A percentile compares a stretch with the other conserved stretches of the same genome.
Evolutionary conservation across 37 sponge, comb jelly and placozoan species (phyloP).

Genomic region (Eunapius fragilis): DNA sequence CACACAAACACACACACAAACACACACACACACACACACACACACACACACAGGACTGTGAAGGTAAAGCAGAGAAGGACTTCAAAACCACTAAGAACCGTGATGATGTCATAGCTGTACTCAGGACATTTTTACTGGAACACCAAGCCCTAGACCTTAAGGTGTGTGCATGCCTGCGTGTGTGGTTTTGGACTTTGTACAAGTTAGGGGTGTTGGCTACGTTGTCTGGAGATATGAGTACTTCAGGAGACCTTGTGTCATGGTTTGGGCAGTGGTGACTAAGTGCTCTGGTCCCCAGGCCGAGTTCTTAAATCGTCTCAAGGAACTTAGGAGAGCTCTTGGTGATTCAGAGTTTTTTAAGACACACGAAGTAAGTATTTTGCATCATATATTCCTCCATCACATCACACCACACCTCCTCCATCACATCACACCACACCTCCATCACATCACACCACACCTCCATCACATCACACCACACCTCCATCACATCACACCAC

Average conservation of each 20-base stretch:
- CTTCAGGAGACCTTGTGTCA: too few relatives aligned
- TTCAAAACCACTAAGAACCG: constrained; percentile 65
- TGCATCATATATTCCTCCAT: too few relatives aligned
- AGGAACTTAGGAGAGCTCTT: constrained; percentile 59
- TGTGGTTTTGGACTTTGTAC: too few relatives aligned
- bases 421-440: too few relatives aligned
- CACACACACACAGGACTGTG: constrained; percentile 38
- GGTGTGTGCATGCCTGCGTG: not conserved
- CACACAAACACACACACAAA: not conserved
- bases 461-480: not conserved
- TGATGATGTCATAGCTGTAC: constrained; percentile 55
- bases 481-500: too few relatives aligned
- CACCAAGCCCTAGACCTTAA: constrained; percentile 3
- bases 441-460: not conserved
- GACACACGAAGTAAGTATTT: constrained; percentile 76
- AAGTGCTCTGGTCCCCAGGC: constrained; percentile 46
- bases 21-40: not conserved
- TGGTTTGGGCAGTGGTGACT: too few relatives aligned
- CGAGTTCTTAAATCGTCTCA: constrained; percentile 60
- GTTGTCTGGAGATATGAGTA: too few relatives aligned
- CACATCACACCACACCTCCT: too few relatives aligned
- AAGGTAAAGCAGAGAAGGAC: constrained; percentile 73
- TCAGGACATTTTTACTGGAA: constrained; percentile 57
- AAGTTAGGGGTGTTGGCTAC: too few relatives aligned
- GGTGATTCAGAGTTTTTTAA: constrained; percentile 80